These are phyloP conservation scores for Macropus fuliginosus DNA, from an alignment of 2,797 vertebrate genomes.

Conservation along the genomic window DNA sequence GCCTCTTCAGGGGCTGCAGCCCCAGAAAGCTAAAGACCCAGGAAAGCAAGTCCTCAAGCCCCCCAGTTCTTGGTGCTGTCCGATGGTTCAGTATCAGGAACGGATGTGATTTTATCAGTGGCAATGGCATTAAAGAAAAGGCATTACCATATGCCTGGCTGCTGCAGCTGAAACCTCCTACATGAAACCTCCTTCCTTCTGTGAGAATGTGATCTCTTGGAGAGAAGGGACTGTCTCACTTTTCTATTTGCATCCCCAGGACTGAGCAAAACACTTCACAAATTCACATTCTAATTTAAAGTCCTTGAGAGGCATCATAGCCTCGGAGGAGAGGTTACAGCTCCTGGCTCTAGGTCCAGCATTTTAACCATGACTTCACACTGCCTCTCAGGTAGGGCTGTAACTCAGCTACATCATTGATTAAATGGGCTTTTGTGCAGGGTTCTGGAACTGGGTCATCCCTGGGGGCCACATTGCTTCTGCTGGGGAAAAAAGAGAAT, in stretches of 20 bases:
- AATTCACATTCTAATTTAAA: background rate
- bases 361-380: background rate
- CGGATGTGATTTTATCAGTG: background rate
- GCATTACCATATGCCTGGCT: background rate
- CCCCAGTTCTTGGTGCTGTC: background rate
- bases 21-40: background rate
- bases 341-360: no score
- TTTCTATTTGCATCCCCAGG: background rate
- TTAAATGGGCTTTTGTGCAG: background rate
- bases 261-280: background rate
- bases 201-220: background rate
- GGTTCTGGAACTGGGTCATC: background rate
- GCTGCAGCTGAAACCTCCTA: background rate
- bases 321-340: no score
- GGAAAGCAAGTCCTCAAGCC: background rate
- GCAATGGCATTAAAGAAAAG: background rate
- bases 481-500: background rate
- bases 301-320: no score
- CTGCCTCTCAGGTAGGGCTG: background rate
- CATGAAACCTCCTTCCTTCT: background rate
- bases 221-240: background rate
- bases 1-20: background rate
- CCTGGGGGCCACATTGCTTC: background rate
- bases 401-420: background rate
- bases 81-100: background rate